Evolutionary conservation across 1,140 invertebrate species (phyloP).

Genomic region (Drosophila triauraria): DNA sequence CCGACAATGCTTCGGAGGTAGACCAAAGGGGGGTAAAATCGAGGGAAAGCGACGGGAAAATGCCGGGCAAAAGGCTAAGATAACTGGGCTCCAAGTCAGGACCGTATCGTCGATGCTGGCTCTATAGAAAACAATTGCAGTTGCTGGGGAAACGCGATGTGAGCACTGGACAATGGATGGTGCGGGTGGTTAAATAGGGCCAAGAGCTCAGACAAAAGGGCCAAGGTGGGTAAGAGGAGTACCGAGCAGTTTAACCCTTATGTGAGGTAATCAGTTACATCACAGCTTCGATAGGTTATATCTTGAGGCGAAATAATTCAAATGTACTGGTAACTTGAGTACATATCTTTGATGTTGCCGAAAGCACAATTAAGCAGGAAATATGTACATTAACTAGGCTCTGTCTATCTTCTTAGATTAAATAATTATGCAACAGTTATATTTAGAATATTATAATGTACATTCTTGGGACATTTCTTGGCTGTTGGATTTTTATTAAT

Average conservation of each 20-base stretch:
- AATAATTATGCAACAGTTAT: too few species aligned
- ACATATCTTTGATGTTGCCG: not conserved
- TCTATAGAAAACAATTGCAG: slow-evolving; percentile 75
- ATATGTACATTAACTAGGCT: too few species aligned
- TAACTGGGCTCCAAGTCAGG: slow-evolving; percentile 62
- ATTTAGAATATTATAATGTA: too few species aligned
- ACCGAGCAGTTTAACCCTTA: not conserved
- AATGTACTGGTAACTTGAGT: not conserved
- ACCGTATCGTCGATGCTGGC: slow-evolving; percentile 65
- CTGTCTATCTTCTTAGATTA: too few species aligned
- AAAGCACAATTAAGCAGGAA: too few species aligned
- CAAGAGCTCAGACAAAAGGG: not conserved
- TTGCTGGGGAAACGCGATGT: slow-evolving; percentile 33
- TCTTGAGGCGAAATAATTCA: not conserved
- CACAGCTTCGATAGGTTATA: not conserved
- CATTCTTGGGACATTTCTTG: too few species aligned
- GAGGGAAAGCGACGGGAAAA: not conserved
- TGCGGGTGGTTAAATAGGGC: slow-evolving; percentile 13
- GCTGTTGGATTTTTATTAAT: too few species aligned
- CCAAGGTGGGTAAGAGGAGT: not conserved
- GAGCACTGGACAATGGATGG: slow-evolving; percentile 42
- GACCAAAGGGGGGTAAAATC: not conserved
- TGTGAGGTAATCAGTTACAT: too few species aligned
- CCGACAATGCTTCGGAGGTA: slow-evolving; percentile 9
- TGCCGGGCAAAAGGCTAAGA: slow-evolving; percentile 42